Conservation (phyloP, 2,113 vertebrate species). For the Sorex fumeus region DNA sequence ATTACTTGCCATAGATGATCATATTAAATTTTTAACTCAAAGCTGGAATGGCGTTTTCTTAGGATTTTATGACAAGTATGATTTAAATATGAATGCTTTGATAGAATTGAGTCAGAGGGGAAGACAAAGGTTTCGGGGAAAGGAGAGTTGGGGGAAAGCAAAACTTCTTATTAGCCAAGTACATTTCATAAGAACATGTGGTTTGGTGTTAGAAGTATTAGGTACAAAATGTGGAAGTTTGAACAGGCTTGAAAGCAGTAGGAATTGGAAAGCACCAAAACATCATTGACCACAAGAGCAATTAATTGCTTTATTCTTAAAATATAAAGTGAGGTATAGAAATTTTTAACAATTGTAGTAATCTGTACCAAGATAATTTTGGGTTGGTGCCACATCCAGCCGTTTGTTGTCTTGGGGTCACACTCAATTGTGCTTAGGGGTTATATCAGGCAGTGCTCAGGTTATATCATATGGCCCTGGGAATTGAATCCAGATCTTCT, state of each 20-base stretch:
- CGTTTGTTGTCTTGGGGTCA: no score
- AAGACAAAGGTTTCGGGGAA: constrained; percentile 27
- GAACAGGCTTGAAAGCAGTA: background rate
- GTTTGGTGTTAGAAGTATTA: background rate
- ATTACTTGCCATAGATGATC: background rate
- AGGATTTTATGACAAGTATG: background rate
- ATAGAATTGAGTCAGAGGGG: background rate
- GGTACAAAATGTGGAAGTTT: background rate
- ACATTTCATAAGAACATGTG: background rate
- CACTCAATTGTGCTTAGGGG: no score
- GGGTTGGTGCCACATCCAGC: no score
- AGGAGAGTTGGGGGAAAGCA: constrained; percentile 23
- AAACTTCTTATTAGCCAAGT: background rate
- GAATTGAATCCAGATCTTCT: no score
- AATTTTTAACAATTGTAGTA: no score
- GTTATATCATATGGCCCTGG: no score
- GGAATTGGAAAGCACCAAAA: constrained; percentile 28
- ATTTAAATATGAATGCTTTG: constrained; percentile 16
- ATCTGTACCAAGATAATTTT: no score
- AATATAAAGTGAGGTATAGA: no score
- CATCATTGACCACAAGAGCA: background rate
- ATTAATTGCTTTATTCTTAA: background rate
- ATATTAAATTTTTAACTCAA: background rate
- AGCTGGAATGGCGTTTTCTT: background rate
- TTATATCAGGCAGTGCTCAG: no score